phyloP scores from a whole-genome alignment of 2,113 vertebrate genomes.

The Ciconia stormi region DNA sequence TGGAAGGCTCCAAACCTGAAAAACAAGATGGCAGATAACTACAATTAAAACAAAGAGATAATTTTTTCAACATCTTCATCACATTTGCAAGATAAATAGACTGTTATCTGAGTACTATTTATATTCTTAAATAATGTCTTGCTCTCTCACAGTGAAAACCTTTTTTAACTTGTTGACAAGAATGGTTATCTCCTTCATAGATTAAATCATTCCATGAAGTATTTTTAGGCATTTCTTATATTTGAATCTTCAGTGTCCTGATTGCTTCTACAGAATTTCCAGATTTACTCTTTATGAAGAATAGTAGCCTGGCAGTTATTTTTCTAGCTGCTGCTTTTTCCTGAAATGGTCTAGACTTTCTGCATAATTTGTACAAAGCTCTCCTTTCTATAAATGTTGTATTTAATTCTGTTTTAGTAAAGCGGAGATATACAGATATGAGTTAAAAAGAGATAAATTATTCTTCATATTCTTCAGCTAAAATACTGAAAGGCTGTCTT shows the following conservation, averaged over 20 bases:
- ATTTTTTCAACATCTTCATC: neutral
- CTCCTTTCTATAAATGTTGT: neutral
- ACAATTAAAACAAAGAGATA: neutral
- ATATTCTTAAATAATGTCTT: neutral
- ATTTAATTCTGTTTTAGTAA: neutral
- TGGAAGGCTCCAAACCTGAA: slow-evolving; percentile 18
- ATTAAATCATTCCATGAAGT: neutral
- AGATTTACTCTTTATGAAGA: neutral
- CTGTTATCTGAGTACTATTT: neutral
- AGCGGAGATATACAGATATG: neutral
- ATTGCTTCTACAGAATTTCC: neutral
- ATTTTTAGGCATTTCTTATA: neutral
- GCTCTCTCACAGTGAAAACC: neutral
- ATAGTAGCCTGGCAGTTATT: neutral
- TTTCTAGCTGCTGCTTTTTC: neutral
- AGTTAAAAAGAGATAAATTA: neutral
- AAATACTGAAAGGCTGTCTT: neutral
- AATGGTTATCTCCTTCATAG: neutral
- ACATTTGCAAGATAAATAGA: slow-evolving; percentile 20
- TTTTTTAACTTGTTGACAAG: neutral
- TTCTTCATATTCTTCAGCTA: neutral
- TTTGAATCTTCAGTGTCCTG: neutral
- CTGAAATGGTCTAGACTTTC: neutral
- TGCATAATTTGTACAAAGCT: neutral
- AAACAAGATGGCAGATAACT: slow-evolving; percentile 18